A percentile compares a stretch with the other conserved stretches of the same genome.
These are phyloP conservation scores for Orthosia cruda DNA, from an alignment of 2,888 invertebrate genomes.

Conservation along the genomic window DNA sequence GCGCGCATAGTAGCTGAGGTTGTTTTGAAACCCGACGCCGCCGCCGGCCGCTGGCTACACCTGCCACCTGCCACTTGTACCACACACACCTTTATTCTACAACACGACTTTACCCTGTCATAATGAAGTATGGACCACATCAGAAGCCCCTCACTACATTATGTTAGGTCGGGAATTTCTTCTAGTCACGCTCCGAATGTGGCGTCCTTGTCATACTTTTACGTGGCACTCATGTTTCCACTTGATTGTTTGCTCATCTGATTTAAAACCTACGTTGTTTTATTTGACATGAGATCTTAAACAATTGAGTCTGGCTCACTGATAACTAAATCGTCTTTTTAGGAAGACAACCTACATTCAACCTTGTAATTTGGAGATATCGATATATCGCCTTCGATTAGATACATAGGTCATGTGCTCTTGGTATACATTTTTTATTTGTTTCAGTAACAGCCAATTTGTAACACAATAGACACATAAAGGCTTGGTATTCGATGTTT, in stretches of 20 bases:
- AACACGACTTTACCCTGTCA: constrained; percentile 50
- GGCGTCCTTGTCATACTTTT: constrained; percentile 23
- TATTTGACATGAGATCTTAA: not conserved
- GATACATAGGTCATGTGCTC: not conserved
- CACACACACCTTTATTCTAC: constrained; percentile 52
- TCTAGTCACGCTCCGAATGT: constrained; percentile 18
- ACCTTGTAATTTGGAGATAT: constrained; percentile 2
- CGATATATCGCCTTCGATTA: constrained; percentile 12
- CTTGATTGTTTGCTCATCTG: not conserved
- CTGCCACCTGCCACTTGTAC: constrained; percentile 68
- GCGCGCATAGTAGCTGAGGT: constrained; percentile 72
- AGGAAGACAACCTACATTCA: not conserved
- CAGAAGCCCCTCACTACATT: not conserved
- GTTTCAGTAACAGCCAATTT: constrained; percentile 34
- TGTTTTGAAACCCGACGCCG: constrained; percentile 82
- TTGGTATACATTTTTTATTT: constrained; percentile 4
- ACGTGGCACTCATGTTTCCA: not conserved
- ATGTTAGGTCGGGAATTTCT: constrained; percentile 15
- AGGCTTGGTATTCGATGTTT: constrained; percentile 3
- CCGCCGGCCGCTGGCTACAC: constrained; percentile 71
- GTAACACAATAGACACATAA: constrained; percentile 16
- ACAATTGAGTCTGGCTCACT: not conserved
- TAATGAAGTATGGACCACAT: constrained; percentile 36
- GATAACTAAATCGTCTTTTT: not conserved
- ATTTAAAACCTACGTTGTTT: constrained; percentile 2